Evolutionary conservation across 2,888 invertebrate species (phyloP).

Genomic region (Neoitamus cyanurus): DNA sequence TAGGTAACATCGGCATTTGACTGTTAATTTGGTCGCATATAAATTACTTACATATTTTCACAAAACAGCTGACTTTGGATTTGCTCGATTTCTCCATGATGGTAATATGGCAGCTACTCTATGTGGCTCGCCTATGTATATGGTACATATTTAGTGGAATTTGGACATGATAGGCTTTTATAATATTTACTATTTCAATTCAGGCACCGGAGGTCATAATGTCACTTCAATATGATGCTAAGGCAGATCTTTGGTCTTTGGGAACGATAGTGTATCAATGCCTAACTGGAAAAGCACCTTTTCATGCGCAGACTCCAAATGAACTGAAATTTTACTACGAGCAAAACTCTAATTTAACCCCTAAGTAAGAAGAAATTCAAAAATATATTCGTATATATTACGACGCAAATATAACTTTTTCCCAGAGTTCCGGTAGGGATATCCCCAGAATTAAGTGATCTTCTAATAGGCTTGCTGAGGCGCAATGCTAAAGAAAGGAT

Average conservation of each 20-base stretch:
- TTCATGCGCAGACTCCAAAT: constrained; percentile 97
- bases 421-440: constrained; percentile 93
- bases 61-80: constrained; percentile 93
- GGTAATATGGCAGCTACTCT: constrained; percentile 99
- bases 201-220: constrained; percentile 98
- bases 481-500: constrained; percentile 95
- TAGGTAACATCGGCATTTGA: constrained; percentile 72
- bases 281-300: constrained; percentile 97
- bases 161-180: not conserved
- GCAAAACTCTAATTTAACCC: constrained; percentile 89
- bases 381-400: constrained; percentile 1
- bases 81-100: constrained; percentile 97
- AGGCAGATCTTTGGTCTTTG: constrained; percentile 99
- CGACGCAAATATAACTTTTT: constrained; percentile 52
- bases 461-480: constrained; percentile 87
- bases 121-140: constrained; percentile 99
- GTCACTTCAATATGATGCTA: constrained; percentile 98
- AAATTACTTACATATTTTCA: constrained; percentile 54
- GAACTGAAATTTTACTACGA: constrained; percentile 97
- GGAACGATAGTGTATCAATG: constrained; percentile 99
- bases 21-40: not conserved
- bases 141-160: constrained; percentile 73
- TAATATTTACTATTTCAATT: not conserved
- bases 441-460: constrained; percentile 87
- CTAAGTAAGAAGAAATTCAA: constrained; percentile 75